Evolutionary conservation across 1,140 invertebrate species (phyloP).

Genomic region (Paralvinella palmiformis): DNA sequence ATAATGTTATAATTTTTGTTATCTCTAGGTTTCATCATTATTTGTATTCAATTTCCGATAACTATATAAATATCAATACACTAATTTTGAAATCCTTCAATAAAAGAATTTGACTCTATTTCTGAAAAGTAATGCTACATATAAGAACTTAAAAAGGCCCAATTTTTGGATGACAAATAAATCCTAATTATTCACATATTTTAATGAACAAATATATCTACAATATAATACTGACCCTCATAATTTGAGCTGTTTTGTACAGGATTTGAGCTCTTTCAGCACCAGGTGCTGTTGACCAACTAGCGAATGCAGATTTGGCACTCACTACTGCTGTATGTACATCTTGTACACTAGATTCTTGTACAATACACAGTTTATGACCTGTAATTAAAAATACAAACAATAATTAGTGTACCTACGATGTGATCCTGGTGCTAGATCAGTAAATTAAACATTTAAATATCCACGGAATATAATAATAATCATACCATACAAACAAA

Average conservation of each 20-base stretch:
- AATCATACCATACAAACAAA: background rate
- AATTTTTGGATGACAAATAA: background rate
- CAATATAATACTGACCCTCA: slow-evolving; percentile 32
- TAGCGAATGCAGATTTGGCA: slow-evolving; percentile 31
- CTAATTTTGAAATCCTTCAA: background rate
- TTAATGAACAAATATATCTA: background rate
- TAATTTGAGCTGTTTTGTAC: slow-evolving; percentile 36
- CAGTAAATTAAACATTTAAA: background rate
- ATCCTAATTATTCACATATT: background rate
- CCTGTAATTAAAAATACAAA: slow-evolving; percentile 24
- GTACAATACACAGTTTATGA: slow-evolving; percentile 29
- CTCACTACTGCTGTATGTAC: slow-evolving; percentile 34
- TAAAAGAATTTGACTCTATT: background rate
- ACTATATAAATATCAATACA: slow-evolving; percentile 10
- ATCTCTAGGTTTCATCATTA: too few species aligned
- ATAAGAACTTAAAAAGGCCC: background rate
- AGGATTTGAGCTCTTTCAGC: slow-evolving; percentile 43
- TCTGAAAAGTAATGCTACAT: background rate
- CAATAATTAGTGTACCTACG: background rate
- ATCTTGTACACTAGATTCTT: slow-evolving; percentile 31
- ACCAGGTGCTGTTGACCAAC: slow-evolving; percentile 39
- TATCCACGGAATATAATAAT: background rate
- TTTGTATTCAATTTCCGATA: too few species aligned
- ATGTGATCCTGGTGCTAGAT: background rate
- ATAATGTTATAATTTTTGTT: background rate